Conservation (phyloP, 2,113 vertebrate species). For the Piprites chloris region DNA sequence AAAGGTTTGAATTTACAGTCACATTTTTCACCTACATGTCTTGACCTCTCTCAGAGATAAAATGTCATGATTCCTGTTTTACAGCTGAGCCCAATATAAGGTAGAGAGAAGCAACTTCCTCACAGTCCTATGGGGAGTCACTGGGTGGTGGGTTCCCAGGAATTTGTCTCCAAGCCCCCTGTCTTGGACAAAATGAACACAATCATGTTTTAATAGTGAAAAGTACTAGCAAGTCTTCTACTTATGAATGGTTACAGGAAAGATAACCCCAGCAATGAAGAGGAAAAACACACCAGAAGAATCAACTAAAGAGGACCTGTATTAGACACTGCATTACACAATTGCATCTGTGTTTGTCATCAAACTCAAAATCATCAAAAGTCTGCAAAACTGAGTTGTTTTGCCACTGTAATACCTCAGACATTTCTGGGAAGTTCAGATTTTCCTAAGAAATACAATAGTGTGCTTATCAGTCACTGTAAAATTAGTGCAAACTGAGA, state of each 20-base stretch:
- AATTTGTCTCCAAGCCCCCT: neutral
- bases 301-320: neutral
- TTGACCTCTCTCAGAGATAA: neutral
- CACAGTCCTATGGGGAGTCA: neutral
- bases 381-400: neutral
- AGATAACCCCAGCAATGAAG: neutral
- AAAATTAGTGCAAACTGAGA: neutral
- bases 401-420: neutral
- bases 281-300: neutral
- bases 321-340: neutral
- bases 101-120: neutral
- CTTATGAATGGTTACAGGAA: neutral
- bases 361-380: neutral
- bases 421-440: conserved; percentile 19
- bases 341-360: conserved; percentile 16
- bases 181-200: neutral
- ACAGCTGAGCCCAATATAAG: neutral
- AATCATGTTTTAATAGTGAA: neutral
- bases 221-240: neutral
- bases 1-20: neutral
- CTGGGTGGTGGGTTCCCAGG: neutral
- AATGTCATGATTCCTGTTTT: neutral
- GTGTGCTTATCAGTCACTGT: neutral
- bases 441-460: conserved; percentile 29
- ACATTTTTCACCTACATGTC: neutral